Percentiles rank a stretch among this genome's conserved stretches.
phyloP scores from a whole-genome alignment of 30 jellyfish, hydroid and myxozoan species.

The Turritopsis dohrnii region DNA sequence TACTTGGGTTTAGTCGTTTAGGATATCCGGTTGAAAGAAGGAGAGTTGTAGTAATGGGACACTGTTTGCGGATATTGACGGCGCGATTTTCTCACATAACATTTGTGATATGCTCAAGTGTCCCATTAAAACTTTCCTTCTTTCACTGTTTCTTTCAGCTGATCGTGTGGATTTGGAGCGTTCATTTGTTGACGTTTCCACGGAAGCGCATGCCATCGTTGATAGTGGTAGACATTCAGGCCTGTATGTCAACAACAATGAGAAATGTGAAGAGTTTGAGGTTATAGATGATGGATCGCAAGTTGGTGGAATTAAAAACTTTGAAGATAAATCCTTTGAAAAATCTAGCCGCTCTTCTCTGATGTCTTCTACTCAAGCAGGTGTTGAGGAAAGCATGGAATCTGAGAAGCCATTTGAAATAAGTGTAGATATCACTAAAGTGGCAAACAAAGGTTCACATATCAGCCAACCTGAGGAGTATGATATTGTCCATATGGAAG shows the following conservation, averaged over 20 bases:
- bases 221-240: constrained; percentile 70
- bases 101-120: neutral
- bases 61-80: neutral
- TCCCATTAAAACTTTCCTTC: constrained; percentile 13
- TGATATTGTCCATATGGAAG: constrained; percentile 21
- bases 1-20: neutral
- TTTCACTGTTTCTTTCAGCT: constrained; percentile 26
- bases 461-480: constrained; percentile 25
- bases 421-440: constrained; percentile 40
- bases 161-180: constrained; percentile 67
- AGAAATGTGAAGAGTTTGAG: constrained; percentile 88
- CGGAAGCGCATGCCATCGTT: constrained; percentile 75
- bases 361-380: constrained; percentile 33
- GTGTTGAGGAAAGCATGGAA: constrained; percentile 46
- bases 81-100: neutral
- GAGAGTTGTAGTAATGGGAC: constrained; percentile 17
- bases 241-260: constrained; percentile 77
- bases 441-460: neutral
- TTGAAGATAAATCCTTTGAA: constrained; percentile 91
- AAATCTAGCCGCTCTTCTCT: constrained; percentile 40
- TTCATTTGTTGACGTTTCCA: constrained; percentile 88
- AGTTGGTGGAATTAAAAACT: constrained; percentile 57
- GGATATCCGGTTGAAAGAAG: constrained; percentile 1
- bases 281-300: constrained; percentile 85
- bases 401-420: constrained; percentile 83